These are phyloP conservation scores for Coturnix japonica DNA, from an alignment of 2,113 vertebrate species.

Conservation along the genomic window DNA sequence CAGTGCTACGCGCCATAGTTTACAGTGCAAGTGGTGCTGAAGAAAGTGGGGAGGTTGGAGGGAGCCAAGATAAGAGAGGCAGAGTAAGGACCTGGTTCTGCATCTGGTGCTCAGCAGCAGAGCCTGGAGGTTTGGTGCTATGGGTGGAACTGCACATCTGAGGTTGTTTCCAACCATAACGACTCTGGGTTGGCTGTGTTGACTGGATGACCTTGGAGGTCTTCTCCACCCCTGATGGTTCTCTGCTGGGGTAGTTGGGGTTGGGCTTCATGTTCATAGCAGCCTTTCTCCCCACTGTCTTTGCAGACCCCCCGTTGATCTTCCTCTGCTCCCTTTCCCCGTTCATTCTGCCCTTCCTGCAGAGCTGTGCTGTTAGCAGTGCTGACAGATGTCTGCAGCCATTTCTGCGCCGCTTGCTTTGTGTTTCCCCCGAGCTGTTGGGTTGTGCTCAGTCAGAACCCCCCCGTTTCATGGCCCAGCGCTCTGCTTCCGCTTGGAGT, in stretches of 20 bases:
- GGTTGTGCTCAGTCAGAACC: slow-evolving; percentile 14
- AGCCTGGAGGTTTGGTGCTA: neutral
- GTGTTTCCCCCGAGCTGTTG: slow-evolving; percentile 23
- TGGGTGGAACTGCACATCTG: no score
- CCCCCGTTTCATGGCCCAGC: neutral
- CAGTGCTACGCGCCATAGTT: neutral
- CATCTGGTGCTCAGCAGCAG: no score
- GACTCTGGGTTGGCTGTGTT: no score
- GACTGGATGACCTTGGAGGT: no score
- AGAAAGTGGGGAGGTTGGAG: neutral
- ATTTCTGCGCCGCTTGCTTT: neutral
- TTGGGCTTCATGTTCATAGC: no score
- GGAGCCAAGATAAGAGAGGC: neutral
- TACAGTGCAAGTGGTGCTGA: neutral
- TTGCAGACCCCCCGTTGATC: neutral
- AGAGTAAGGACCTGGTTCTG: neutral
- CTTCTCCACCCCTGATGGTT: no score
- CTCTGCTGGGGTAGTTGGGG: no score
- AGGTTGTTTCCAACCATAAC: no score
- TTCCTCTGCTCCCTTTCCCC: neutral
- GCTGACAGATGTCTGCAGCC: slow-evolving; percentile 19
- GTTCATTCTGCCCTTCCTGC: fast-evolving
- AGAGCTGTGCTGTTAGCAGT: neutral
- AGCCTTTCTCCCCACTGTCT: fast-evolving
- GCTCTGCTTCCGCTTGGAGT: neutral